phyloP scores from a whole-genome alignment of 1,140 invertebrate species.

The Neotoxoptera formosana region DNA sequence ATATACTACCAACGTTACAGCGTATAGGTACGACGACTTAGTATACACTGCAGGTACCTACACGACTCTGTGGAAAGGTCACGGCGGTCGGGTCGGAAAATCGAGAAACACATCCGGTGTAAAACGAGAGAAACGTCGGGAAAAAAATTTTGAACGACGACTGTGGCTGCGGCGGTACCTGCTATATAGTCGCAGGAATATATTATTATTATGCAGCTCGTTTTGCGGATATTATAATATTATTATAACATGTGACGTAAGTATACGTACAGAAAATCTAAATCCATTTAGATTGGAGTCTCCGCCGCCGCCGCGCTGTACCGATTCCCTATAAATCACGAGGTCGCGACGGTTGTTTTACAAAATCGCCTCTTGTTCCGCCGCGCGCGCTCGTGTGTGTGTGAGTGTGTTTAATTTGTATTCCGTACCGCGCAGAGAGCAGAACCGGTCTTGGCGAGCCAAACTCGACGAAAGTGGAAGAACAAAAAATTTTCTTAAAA shows the following conservation, averaged over 20 bases:
- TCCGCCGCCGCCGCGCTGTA: neutral
- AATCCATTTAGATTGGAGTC: constrained; percentile 36
- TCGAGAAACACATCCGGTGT: neutral
- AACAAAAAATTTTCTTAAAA: constrained; percentile 19
- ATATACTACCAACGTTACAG: no score
- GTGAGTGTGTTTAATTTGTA: constrained; percentile 31
- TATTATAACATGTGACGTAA: neutral
- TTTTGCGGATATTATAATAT: neutral
- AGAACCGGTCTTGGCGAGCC: constrained; percentile 46
- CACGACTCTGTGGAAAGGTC: neutral
- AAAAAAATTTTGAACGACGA: neutral
- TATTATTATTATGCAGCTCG: neutral
- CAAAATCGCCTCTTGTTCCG: constrained; percentile 42
- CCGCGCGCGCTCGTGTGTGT: neutral
- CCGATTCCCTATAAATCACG: constrained; percentile 28
- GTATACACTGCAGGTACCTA: no score
- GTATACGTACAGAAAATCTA: neutral
- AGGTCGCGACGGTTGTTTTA: constrained; percentile 37
- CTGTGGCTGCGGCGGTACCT: no score
- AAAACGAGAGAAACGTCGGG: neutral
- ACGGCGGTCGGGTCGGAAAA: neutral
- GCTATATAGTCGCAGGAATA: neutral
- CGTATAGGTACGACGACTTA: no score
- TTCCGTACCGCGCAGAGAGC: constrained; percentile 20
- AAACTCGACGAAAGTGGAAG: constrained; percentile 11